phyloP scores from a whole-genome alignment of 2,797 vertebrate genomes.

The Simalia tracyae region DNA sequence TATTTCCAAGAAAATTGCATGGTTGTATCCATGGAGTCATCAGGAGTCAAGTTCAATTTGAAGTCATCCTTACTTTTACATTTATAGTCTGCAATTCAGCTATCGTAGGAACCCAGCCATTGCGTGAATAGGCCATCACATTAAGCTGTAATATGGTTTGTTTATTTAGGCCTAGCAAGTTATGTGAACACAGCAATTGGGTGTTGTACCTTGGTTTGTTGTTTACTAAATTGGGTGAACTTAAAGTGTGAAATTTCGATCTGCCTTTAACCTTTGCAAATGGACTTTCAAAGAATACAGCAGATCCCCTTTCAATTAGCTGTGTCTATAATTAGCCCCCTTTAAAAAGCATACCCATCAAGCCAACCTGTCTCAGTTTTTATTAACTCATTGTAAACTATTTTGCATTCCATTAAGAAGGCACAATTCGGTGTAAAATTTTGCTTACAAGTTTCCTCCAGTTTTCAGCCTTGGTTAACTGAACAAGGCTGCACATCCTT shows the following conservation, averaged over 20 bases:
- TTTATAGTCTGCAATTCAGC: too few species aligned
- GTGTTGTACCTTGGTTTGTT: too few species aligned
- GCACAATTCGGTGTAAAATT: constrained; percentile 1
- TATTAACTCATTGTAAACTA: constrained; percentile 4
- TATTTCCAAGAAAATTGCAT: too few species aligned
- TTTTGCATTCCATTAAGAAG: constrained; percentile 1
- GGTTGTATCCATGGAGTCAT: too few species aligned
- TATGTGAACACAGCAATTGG: too few species aligned
- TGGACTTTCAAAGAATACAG: not conserved
- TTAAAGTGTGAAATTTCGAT: not conserved
- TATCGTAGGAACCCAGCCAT: too few species aligned
- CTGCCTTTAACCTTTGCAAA: not conserved
- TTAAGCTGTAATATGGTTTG: too few species aligned
- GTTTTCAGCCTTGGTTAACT: constrained; percentile 25
- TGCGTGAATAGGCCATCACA: too few species aligned
- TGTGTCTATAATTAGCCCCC: not conserved
- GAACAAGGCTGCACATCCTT: not conserved
- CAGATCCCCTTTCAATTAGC: not conserved
- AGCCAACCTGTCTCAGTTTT: not conserved
- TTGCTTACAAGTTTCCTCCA: constrained; percentile 11
- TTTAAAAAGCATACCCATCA: not conserved
- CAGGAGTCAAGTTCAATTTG: too few species aligned
- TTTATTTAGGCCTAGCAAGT: too few species aligned
- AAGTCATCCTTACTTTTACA: too few species aligned
- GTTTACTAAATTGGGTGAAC: too few species aligned